Percentiles rank a stretch among this genome's conserved stretches.
phyloP scores from a whole-genome alignment of 2,113 vertebrate species.

The Montifringilla adamsi region DNA sequence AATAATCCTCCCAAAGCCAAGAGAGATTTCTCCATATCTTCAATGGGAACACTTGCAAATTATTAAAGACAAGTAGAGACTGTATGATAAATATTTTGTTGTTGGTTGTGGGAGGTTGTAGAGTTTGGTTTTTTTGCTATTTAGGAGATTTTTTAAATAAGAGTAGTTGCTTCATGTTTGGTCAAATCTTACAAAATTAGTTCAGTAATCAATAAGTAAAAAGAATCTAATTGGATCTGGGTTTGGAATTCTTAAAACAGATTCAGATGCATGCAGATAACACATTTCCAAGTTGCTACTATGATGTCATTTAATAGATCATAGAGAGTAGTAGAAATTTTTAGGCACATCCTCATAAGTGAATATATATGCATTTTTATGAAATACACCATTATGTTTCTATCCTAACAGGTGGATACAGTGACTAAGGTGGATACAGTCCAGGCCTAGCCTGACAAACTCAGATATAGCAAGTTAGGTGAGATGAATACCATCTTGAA shows the following conservation, averaged over 20 bases:
- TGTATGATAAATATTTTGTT: neutral
- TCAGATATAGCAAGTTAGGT: neutral
- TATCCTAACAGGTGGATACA: neutral
- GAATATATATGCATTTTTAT: neutral
- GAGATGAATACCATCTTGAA: neutral
- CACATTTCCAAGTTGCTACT: neutral
- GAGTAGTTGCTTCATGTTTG: neutral
- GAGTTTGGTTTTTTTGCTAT: accelerated
- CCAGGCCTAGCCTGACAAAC: neutral
- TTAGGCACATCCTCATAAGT: neutral
- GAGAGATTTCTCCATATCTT: neutral
- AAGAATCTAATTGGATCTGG: neutral
- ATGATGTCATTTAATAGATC: neutral
- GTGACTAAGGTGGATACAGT: neutral
- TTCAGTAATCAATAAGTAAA: neutral
- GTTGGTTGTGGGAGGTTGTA: neutral
- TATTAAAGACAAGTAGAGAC: neutral
- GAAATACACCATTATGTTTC: neutral
- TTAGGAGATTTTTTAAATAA: too few species aligned
- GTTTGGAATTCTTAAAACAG: neutral
- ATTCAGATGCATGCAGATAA: neutral
- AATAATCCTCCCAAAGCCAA: neutral
- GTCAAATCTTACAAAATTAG: neutral
- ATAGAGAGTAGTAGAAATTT: neutral
- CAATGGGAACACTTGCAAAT: neutral